Evolutionary conservation across 2,797 vertebrate genomes (phyloP).

Genomic region (Acanthurus tractus): DNA sequence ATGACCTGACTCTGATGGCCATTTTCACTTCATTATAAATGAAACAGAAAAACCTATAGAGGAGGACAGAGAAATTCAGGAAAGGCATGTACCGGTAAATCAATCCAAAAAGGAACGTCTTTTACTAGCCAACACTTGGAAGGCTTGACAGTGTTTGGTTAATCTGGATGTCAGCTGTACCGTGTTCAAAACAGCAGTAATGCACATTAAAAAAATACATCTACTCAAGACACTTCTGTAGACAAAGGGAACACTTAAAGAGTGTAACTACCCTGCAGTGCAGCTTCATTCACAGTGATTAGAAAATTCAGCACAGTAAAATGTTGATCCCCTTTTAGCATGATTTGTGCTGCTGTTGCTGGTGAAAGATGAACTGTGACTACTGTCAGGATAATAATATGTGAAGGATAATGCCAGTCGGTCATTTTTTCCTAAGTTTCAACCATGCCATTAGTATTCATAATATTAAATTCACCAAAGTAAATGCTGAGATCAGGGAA

Average conservation of each 20-base stretch:
- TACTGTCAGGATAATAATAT: background rate
- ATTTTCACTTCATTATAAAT: conserved; percentile 1
- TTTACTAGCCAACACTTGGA: background rate
- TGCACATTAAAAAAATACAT: conserved; percentile 18
- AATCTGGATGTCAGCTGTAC: conserved; percentile 1
- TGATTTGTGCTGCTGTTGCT: conserved; percentile 40
- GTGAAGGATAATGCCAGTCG: background rate
- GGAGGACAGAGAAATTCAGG: background rate
- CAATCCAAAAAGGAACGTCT: conserved; percentile 6
- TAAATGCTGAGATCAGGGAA: background rate
- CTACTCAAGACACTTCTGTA: background rate
- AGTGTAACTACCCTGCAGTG: conserved; percentile 38
- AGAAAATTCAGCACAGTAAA: conserved; percentile 11
- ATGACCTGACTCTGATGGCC: background rate
- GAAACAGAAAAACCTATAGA: conserved; percentile 2
- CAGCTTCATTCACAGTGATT: conserved; percentile 59
- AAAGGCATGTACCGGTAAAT: conserved; percentile 20
- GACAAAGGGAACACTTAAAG: conserved; percentile 16
- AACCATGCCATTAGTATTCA: background rate
- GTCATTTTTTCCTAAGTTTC: background rate
- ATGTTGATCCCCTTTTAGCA: background rate
- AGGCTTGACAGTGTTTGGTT: background rate
- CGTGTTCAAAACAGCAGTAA: conserved; percentile 4
- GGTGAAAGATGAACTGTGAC: conserved; percentile 10
- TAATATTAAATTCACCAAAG: background rate